Percentiles rank a stretch among this genome's conserved stretches.
phyloP scores from a whole-genome alignment of 2,113 vertebrate species.

The Lanius collurio region DNA sequence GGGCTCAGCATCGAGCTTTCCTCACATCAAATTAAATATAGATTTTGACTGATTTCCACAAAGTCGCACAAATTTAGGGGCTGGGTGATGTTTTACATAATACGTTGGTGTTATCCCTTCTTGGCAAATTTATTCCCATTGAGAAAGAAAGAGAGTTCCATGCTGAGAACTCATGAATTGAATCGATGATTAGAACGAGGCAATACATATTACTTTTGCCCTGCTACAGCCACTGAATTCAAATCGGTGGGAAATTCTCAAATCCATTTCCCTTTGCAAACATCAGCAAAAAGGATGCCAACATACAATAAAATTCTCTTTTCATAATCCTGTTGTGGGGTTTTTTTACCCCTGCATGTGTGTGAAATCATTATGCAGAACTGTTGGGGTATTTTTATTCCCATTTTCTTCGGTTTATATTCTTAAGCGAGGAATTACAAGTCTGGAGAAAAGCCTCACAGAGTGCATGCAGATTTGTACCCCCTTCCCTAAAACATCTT shows the following conservation, averaged over 20 bases:
- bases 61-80: background rate
- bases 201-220: background rate
- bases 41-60: conserved; percentile 27
- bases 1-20: background rate
- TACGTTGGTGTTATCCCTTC: conserved; percentile 14
- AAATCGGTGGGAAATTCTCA: background rate
- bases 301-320: background rate
- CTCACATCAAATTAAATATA: background rate
- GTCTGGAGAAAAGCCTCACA: background rate
- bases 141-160: conserved; percentile 17
- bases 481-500: background rate
- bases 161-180: conserved; percentile 35
- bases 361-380: background rate
- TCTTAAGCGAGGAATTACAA: background rate
- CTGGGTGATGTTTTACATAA: background rate
- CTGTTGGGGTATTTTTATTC: background rate
- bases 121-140: conserved; percentile 16
- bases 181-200: conserved; percentile 20
- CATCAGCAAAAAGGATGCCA: conserved; percentile 12
- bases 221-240: conserved; percentile 11
- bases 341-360: background rate
- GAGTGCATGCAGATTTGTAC: background rate
- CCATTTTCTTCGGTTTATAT: background rate
- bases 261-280: conserved; percentile 29
- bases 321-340: background rate